Evolutionary conservation across 1,140 invertebrate species (phyloP).

Genomic region (Heliconius hermathena): DNA sequence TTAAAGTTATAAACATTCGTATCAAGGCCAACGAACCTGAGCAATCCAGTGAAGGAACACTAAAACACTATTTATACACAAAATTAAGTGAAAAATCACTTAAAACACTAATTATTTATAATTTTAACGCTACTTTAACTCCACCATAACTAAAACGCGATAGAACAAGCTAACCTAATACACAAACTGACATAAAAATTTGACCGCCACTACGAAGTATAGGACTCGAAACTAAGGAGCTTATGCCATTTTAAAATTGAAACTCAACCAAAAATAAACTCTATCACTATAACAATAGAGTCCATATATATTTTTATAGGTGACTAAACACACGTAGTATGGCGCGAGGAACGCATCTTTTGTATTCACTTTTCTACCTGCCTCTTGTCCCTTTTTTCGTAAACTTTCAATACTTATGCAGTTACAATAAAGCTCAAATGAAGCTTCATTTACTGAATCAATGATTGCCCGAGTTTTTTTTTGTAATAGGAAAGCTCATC

Average conservation of each 20-base stretch:
- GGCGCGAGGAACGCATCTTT: slow-evolving; percentile 63
- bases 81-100: not conserved
- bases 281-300: slow-evolving; percentile 34
- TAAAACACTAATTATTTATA: not conserved
- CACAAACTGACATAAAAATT: slow-evolving; percentile 65
- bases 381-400: slow-evolving; percentile 70
- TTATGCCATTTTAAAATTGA: slow-evolving; percentile 16
- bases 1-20: slow-evolving; percentile 9
- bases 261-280: slow-evolving; percentile 37
- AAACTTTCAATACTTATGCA: slow-evolving; percentile 30
- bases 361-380: slow-evolving; percentile 76
- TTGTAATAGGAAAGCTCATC: slow-evolving; percentile 44
- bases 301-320: slow-evolving; percentile 13
- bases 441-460: slow-evolving; percentile 30
- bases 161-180: slow-evolving; percentile 60
- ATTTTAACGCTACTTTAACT: not conserved
- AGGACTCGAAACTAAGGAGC: slow-evolving; percentile 40
- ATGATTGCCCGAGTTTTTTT: slow-evolving; percentile 47
- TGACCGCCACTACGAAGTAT: slow-evolving; percentile 61
- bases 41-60: not conserved
- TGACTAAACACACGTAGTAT: slow-evolving; percentile 32
- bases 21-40: slow-evolving; percentile 14
- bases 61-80: not conserved
- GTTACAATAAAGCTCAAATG: slow-evolving; percentile 38
- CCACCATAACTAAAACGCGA: not conserved